phyloP scores from a whole-genome alignment of 2,888 invertebrate genomes.

The Disparrhopalites patrizii region DNA sequence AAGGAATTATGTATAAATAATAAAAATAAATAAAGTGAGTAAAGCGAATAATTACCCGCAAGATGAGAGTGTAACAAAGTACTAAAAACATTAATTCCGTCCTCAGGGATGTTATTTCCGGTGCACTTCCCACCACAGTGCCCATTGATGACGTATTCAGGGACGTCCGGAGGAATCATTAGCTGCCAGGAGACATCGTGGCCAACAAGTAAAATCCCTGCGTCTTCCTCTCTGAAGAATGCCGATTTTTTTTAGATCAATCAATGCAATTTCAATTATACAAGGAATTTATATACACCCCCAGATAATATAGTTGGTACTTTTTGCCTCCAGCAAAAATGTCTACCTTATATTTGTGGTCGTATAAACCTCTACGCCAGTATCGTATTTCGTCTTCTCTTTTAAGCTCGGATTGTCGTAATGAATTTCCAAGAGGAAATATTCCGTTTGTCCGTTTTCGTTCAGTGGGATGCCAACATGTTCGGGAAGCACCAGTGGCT shows the following conservation, averaged over 20 bases:
- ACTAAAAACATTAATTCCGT: constrained; percentile 76
- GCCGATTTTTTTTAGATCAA: too few species aligned
- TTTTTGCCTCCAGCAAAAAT: too few species aligned
- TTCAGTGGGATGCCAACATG: constrained; percentile 76
- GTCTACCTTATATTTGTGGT: constrained; percentile 64
- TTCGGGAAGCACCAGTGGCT: constrained; percentile 76
- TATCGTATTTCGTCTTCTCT: constrained; percentile 56
- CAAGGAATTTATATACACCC: too few species aligned
- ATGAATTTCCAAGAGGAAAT: constrained; percentile 86
- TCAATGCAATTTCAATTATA: not conserved
- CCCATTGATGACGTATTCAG: constrained; percentile 71
- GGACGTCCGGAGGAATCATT: constrained; percentile 75
- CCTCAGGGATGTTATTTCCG: constrained; percentile 44
- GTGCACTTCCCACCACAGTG: constrained; percentile 81
- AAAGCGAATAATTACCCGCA: constrained; percentile 54
- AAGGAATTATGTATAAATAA: too few species aligned
- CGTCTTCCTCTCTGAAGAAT: not conserved
- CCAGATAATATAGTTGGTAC: too few species aligned
- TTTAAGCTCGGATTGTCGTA: constrained; percentile 65
- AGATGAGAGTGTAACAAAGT: constrained; percentile 75
- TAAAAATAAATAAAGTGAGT: too few species aligned
- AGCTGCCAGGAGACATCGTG: constrained; percentile 53
- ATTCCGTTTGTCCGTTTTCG: constrained; percentile 64
- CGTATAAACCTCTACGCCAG: constrained; percentile 73
- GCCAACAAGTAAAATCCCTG: not conserved